A percentile compares a stretch with the other conserved stretches of the same genome.
phyloP scores from a whole-genome alignment of 2,797 vertebrate genomes.

The Rhinogobio ventralis region DNA sequence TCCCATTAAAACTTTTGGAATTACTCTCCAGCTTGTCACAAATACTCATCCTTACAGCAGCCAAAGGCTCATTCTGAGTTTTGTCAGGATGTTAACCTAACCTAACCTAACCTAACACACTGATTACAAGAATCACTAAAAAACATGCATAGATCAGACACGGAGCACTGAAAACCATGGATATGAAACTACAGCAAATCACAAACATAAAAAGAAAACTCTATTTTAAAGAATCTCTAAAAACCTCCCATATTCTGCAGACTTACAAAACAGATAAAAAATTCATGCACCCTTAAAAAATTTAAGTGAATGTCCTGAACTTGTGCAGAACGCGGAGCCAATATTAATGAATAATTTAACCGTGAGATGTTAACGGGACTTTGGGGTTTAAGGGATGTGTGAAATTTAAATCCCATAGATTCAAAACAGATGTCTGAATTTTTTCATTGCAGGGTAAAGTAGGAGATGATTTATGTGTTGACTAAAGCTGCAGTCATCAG shows the following conservation, averaged over 20 bases:
- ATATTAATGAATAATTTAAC: conserved; percentile 75
- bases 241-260: conserved; percentile 72
- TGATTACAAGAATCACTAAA: conserved; percentile 40
- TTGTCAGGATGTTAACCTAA: conserved; percentile 27
- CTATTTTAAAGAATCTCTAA: conserved; percentile 45
- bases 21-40: conserved; percentile 31
- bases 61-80: conserved; percentile 36
- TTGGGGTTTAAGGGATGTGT: conserved; percentile 55
- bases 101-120: neutral
- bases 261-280: conserved; percentile 75
- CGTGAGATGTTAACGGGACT: conserved; percentile 64
- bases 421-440: conserved; percentile 34
- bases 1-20: conserved; percentile 14
- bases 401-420: conserved; percentile 55
- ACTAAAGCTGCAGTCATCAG: conserved; percentile 8
- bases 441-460: neutral
- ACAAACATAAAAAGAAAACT: neutral
- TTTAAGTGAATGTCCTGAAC: conserved; percentile 80
- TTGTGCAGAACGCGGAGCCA: conserved; percentile 69
- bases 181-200: neutral
- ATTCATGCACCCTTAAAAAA: conserved; percentile 81
- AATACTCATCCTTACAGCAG: conserved; percentile 48
- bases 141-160: neutral
- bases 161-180: neutral
- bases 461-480: neutral